A percentile compares a stretch with the other conserved stretches of the same genome.
These are phyloP conservation scores for Molothrus ater DNA, from an alignment of 2,797 vertebrate species.

Conservation along the genomic window DNA sequence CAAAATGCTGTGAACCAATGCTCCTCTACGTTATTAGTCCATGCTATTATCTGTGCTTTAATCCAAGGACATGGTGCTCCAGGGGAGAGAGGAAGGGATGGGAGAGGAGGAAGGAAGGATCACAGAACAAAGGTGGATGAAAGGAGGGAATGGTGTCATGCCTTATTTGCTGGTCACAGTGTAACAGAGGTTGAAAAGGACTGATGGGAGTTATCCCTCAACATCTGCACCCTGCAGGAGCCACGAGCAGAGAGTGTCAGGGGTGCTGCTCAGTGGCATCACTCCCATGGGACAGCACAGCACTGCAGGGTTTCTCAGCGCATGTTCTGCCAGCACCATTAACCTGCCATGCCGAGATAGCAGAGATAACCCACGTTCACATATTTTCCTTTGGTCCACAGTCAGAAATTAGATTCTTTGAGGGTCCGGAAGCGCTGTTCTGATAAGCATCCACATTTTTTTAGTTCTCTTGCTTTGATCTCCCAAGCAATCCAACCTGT, in stretches of 20 bases:
- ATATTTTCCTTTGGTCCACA: constrained; percentile 11
- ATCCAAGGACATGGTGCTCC: neutral
- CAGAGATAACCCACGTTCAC: constrained; percentile 40
- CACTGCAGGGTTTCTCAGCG: neutral
- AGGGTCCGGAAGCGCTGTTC: neutral
- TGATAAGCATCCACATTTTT: constrained; percentile 57
- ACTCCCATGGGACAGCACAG: neutral
- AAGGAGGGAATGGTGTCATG: neutral
- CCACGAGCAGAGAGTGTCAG: neutral
- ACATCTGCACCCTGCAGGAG: neutral
- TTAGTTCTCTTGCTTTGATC: constrained; percentile 51
- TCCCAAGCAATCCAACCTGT: constrained; percentile 46
- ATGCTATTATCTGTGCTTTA: neutral
- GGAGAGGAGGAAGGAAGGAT: neutral
- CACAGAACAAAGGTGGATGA: neutral
- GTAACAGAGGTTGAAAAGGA: neutral
- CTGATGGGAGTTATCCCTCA: neutral
- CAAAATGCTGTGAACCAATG: neutral
- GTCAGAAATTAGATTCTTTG: constrained; percentile 26
- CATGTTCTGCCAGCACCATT: neutral
- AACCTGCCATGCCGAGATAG: constrained; percentile 22
- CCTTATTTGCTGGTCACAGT: neutral
- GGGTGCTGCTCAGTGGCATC: neutral
- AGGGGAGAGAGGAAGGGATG: neutral
- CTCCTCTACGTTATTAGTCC: accelerated